Conservation (phyloP, 1,140 invertebrate species). For the Asbolus verrucosus region DNA sequence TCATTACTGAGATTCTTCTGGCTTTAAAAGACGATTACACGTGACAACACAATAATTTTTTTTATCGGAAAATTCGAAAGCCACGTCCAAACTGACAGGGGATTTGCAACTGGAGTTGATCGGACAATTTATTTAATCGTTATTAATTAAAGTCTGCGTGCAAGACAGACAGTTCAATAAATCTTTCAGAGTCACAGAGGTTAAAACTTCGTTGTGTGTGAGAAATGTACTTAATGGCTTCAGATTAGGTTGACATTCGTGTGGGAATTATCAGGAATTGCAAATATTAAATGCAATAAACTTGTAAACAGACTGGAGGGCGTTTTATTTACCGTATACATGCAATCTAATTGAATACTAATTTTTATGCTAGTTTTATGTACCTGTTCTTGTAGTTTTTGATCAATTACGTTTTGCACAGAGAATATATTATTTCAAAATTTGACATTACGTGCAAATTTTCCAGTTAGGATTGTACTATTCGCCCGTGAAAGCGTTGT, state of each 20-base stretch:
- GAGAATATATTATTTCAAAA: too few relatives aligned
- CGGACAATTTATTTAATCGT: constrained; percentile 10
- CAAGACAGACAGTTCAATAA: not conserved
- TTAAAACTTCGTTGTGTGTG: constrained; percentile 21
- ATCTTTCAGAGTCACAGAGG: not conserved
- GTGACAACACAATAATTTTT: constrained; percentile 8
- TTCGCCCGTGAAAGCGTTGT: too few relatives aligned
- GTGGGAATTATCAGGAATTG: constrained; percentile 30
- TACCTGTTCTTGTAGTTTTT: too few relatives aligned
- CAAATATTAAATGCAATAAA: constrained; percentile 33
- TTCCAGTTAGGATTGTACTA: too few relatives aligned
- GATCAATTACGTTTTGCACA: too few relatives aligned
- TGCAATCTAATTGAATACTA: constrained; percentile 2
- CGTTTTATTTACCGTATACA: constrained; percentile 15
- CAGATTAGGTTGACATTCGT: constrained; percentile 27
- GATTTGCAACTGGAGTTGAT: not conserved
- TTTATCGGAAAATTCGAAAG: not conserved
- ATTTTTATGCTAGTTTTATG: too few relatives aligned
- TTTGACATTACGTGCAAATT: too few relatives aligned
- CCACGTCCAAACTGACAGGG: too few relatives aligned
- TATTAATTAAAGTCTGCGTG: constrained; percentile 21
- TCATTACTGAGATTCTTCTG: not conserved
- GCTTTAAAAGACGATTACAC: not conserved
- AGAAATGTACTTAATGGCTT: constrained; percentile 30
- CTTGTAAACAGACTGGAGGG: constrained; percentile 18